Base-by-base conservation (phyloP, 2,888 invertebrate species). In the Pachliopta kotzebuea region DNA sequence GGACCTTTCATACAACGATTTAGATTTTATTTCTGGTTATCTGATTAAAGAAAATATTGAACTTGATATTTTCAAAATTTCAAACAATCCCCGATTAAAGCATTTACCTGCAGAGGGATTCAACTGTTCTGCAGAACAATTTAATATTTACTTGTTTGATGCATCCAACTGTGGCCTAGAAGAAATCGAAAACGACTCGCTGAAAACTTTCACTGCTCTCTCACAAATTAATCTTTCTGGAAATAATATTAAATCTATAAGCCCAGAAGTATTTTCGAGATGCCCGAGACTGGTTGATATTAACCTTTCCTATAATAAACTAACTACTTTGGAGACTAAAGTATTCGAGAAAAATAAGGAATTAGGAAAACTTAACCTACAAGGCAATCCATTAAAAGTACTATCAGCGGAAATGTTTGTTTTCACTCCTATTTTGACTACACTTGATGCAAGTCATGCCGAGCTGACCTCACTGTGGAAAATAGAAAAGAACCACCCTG, bases 81-180 rank as follows among this genome's bases (percentile, higher is more conserved):
- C 94, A 69, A 93, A 95, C 70, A 96, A 96, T 77, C 94, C 94
- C 3, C 90, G 92, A 56, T 84, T 97, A 54, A 93, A 93, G 73
- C 93, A 93, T 67, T 84, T 97, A 64, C 96, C 96, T 0, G 88
- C 83, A 21, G 92, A 94, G 70, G 94, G 95, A 52, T 96, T 96
- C 80, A 92, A 92, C 69, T 93, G 93, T 70, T 90, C 91, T 31
- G 93, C 92, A 49, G 93, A 93, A 62, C 90, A 92, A 75, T 94
- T 93, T 75, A 94, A 93, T 69, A 93, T 95, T 66, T 94, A 94
- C 78, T 90, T 93, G 54, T 94, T 96, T 74, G 96, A 96, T 71
- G 94, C 96, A 23, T 94, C 95, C 4, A 93, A 95, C 77, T 96
- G 96, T 77, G 94, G 94, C 14, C 90, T 96, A 23, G 92, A 93